phyloP scores from a whole-genome alignment of 2,888 invertebrate species.

The Meandrusa payeni region DNA sequence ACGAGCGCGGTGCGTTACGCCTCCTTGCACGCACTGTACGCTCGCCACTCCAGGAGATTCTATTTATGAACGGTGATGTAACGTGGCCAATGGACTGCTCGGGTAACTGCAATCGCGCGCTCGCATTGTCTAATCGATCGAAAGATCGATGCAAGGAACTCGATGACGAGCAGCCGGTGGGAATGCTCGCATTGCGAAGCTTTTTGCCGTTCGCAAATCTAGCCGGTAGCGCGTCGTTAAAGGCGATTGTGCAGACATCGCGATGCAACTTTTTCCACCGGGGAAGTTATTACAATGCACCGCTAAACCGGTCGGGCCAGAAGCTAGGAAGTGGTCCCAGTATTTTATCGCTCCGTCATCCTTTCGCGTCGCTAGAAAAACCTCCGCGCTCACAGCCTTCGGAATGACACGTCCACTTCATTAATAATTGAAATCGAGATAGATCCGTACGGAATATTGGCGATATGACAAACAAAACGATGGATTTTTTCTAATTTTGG shows the following conservation, averaged over 20 bases:
- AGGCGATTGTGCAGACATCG: slow-evolving; percentile 35
- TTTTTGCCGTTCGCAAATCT: too few species aligned
- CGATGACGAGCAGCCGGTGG: too few species aligned
- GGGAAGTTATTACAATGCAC: slow-evolving; percentile 56
- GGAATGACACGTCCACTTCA: slow-evolving; percentile 45
- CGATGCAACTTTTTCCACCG: slow-evolving; percentile 51
- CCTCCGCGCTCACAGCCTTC: slow-evolving; percentile 38
- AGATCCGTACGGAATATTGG: slow-evolving; percentile 46
- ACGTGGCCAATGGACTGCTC: slow-evolving; percentile 54
- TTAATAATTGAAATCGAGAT: slow-evolving; percentile 52
- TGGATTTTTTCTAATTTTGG: not conserved
- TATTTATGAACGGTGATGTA: slow-evolving; percentile 75
- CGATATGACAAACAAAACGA: slow-evolving; percentile 23
- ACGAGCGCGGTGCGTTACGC: slow-evolving; percentile 62
- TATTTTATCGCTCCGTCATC: slow-evolving; percentile 47
- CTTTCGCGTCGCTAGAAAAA: slow-evolving; percentile 48
- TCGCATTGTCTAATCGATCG: slow-evolving; percentile 39
- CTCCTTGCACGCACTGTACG: slow-evolving; percentile 65
- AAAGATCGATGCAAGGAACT: too few species aligned
- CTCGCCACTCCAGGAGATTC: slow-evolving; percentile 68
- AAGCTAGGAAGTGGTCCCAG: slow-evolving; percentile 49
- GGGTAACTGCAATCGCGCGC: slow-evolving; percentile 45
- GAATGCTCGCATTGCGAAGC: not conserved
- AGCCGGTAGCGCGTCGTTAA: slow-evolving; percentile 9
- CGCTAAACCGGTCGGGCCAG: slow-evolving; percentile 48